Percentiles rank a stretch among this genome's conserved stretches.
Conservation (phyloP, 2,888 invertebrate species). For the Trichogramma evanescens region DNA sequence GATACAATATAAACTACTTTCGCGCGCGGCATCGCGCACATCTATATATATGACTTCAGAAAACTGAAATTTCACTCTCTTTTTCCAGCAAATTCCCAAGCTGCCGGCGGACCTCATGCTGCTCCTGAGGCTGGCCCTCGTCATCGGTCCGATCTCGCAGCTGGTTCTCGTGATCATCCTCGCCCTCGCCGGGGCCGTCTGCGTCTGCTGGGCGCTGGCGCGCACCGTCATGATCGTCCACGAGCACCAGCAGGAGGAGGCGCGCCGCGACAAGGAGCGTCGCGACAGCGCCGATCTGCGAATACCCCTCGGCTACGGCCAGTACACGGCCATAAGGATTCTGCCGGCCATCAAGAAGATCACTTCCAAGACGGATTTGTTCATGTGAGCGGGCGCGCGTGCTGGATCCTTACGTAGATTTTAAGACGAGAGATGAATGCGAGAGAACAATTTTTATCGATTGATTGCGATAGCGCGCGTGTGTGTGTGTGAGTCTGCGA, state of each 20-base stretch:
- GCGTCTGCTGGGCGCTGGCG: constrained; percentile 34
- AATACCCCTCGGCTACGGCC: constrained; percentile 40
- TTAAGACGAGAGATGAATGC: background rate
- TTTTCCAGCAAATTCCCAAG: constrained; percentile 31
- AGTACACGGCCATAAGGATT: constrained; percentile 40
- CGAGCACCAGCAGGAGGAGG: constrained; percentile 28
- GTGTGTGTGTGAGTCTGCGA: background rate
- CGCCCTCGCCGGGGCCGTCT: constrained; percentile 33
- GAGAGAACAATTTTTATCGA: background rate
- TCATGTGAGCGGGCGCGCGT: background rate
- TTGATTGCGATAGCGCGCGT: background rate
- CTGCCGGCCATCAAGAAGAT: constrained; percentile 43
- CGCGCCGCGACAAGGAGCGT: constrained; percentile 25
- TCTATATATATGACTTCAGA: background rate
- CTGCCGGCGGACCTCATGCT: constrained; percentile 28
- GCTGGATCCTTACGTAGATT: background rate
- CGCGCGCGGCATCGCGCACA: background rate
- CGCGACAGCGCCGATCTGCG: constrained; percentile 39
- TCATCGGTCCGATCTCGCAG: constrained; percentile 36
- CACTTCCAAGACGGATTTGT: constrained; percentile 38
- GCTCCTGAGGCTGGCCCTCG: constrained; percentile 29
- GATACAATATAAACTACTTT: too few species aligned
- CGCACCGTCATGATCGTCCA: constrained; percentile 36
- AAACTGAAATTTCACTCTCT: constrained; percentile 3
- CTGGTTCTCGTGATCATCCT: constrained; percentile 27